phyloP scores from a whole-genome alignment of 2,888 invertebrate species.

The Agonopterix heracliana region DNA sequence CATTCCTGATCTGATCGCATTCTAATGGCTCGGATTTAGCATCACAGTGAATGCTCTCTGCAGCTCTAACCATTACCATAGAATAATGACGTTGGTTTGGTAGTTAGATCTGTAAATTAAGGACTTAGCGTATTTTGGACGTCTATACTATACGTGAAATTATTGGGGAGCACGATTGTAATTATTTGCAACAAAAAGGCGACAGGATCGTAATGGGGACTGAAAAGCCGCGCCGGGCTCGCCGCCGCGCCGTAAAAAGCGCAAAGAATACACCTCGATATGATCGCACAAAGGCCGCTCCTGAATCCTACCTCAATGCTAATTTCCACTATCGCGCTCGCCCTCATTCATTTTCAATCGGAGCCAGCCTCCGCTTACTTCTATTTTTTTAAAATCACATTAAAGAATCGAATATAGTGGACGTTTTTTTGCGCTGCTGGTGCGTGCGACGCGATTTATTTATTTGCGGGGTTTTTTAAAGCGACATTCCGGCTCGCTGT shows the following conservation, averaged over 20 bases:
- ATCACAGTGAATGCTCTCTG: neutral
- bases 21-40: neutral
- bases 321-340: slow-evolving; percentile 77
- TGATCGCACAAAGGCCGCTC: slow-evolving; percentile 76
- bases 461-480: slow-evolving; percentile 74
- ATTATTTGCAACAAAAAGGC: slow-evolving; percentile 69
- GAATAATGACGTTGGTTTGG: no score
- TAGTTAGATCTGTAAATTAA: neutral
- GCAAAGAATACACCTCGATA: slow-evolving; percentile 76
- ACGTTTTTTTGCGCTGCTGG: slow-evolving; percentile 63
- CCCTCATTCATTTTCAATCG: slow-evolving; percentile 77
- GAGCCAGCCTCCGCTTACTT: slow-evolving; percentile 64
- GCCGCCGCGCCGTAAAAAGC: slow-evolving; percentile 69
- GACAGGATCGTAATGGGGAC: slow-evolving; percentile 65
- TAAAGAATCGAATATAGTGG: slow-evolving; percentile 75
- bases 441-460: slow-evolving; percentile 75
- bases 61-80: neutral
- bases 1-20: neutral
- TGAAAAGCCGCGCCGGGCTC: slow-evolving; percentile 54
- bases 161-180: slow-evolving; percentile 49
- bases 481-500: slow-evolving; percentile 74
- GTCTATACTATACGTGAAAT: slow-evolving; percentile 20
- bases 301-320: slow-evolving; percentile 75
- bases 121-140: slow-evolving; percentile 3
- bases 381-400: slow-evolving; percentile 75